Base-by-base conservation (phyloP, 2,113 vertebrate genomes). In the Limnothrissa miodon region DNA sequence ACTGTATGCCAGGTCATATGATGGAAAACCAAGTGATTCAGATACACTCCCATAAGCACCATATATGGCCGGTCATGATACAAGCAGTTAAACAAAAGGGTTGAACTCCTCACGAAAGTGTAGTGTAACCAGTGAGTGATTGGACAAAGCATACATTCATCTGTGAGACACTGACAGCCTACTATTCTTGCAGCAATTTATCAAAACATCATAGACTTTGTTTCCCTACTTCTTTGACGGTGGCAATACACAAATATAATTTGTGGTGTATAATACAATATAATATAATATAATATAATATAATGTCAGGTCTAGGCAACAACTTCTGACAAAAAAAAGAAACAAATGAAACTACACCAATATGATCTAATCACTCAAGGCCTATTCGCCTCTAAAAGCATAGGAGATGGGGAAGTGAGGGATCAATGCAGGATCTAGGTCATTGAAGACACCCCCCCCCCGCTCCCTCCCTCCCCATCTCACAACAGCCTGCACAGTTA, bases 201-300 rank as follows among this genome's bases (percentile, higher is more conserved):
- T 74, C 66, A 74, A 74, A 74, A 74, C 10, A 29, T 36, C 13
- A 36, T 36, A 11, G 33, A 9, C 17, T 70, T 36, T 33, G 66
- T 11, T 33, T 36, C 33, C 62, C 15, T 3, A 33, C 59, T 25
- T n/a, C 59, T 25, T 1, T 0, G 59, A 29, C 89, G 89, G 91
- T 91, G 90, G 91, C 92, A 88, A 87, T 85, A 83, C 17, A 74
- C 36, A 74, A 74, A 74, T 33, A 74, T 29, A 74, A 11, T 56
- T 59, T 42, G 23, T 21, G 10, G 39, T 42, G 36, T n/a, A n/a
- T n/a, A n/a, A n/a, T n/a, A n/a, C n/a, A n/a, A n/a, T n/a, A n/a
- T n/a, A n/a, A n/a, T n/a, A n/a, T n/a, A n/a, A n/a, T n/a, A n/a
- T n/a, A n/a, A n/a, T n/a, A n/a, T n/a, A n/a, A n/a, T n/a, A n/a